These are phyloP conservation scores for Malthinus flaveolus DNA, from an alignment of 2,888 invertebrate species.

Conservation along the genomic window DNA sequence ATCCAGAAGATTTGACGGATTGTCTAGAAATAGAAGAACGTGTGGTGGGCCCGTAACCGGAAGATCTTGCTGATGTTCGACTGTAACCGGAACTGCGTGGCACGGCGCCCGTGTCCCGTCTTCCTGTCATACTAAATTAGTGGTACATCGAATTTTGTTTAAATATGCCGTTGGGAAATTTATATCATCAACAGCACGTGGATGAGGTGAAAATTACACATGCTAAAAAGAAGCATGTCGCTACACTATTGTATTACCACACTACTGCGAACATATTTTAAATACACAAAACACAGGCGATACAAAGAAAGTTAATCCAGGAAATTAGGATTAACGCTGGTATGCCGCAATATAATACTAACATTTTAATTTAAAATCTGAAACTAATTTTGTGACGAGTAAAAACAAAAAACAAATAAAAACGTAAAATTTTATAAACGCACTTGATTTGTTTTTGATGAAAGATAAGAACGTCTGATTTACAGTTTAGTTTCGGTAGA, in stretches of 20 bases:
- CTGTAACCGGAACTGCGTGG: too few species aligned
- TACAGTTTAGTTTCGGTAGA: too few species aligned
- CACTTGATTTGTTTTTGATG: too few species aligned
- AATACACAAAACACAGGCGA: conserved; percentile 12
- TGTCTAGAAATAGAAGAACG: too few species aligned
- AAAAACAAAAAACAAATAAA: not conserved
- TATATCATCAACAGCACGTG: not conserved
- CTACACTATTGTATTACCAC: not conserved
- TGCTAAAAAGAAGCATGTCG: not conserved
- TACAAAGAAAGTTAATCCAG: conserved; percentile 18
- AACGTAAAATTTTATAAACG: not conserved
- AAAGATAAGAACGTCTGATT: too few species aligned
- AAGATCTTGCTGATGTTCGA: too few species aligned
- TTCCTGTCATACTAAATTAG: not conserved
- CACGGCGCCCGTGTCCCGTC: not conserved
- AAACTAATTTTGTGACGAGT: not conserved
- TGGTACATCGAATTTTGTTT: not conserved
- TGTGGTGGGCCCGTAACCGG: too few species aligned
- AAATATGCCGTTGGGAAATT: not conserved
- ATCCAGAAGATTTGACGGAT: too few species aligned
- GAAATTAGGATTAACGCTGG: conserved; percentile 18
- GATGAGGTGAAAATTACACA: not conserved
- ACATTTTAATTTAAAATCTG: conserved; percentile 15
- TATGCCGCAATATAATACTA: conserved; percentile 21
- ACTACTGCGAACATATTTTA: conserved; percentile 9